Percentiles rank a stretch among this genome's conserved stretches.
Evolutionary conservation across 2,113 vertebrate species (phyloP).

Genomic region (Alligator sinensis): DNA sequence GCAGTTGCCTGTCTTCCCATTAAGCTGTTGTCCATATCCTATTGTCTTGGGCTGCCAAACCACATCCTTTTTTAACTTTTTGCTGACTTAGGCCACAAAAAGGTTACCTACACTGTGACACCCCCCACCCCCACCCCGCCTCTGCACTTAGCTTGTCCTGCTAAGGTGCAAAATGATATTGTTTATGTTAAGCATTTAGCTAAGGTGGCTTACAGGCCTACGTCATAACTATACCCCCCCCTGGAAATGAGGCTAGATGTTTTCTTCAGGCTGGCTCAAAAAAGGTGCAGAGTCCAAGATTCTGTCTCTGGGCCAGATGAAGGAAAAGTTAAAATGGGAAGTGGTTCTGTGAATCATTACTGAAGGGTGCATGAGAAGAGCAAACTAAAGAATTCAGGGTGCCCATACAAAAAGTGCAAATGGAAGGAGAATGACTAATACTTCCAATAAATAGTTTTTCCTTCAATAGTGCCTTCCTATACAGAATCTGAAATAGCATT

Average conservation of each 20-base stretch:
- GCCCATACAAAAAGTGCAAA: neutral
- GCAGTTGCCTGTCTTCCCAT: too few relatives aligned
- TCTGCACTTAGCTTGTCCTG: too few relatives aligned
- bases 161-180: too few relatives aligned
- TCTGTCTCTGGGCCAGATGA: neutral
- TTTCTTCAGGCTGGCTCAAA: neutral
- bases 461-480: neutral
- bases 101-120: too few relatives aligned
- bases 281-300: neutral
- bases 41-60: too few relatives aligned
- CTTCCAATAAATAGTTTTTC: neutral
- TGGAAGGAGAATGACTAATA: neutral
- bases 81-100: too few relatives aligned
- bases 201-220: too few relatives aligned
- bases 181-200: too few relatives aligned
- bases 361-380: neutral
- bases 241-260: rapidly evolving
- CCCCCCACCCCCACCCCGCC: too few relatives aligned
- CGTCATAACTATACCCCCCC: too few relatives aligned
- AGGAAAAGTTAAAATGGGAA: neutral
- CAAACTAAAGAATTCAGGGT: neutral
- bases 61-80: too few relatives aligned
- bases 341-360: neutral
- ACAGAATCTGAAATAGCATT: neutral
- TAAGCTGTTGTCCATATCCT: too few relatives aligned